Evolutionary conservation across 1,140 invertebrate species (phyloP).

Genomic region (Brachionus angularis): DNA sequence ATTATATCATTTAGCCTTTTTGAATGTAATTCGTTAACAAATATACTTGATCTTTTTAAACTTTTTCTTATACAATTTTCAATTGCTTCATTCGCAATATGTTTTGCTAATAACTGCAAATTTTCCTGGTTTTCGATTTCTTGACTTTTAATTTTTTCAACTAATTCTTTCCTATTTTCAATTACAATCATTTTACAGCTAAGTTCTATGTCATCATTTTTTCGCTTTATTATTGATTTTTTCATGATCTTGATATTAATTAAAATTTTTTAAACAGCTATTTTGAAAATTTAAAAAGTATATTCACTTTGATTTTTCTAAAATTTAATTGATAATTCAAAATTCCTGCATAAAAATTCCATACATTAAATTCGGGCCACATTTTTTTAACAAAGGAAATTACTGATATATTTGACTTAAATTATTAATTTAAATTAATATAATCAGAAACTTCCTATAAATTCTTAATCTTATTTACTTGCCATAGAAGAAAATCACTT

Average conservation of each 20-base stretch:
- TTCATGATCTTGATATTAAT: background rate
- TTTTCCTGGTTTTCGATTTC: background rate
- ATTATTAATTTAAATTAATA: too few relatives aligned
- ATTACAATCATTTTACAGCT: conserved; percentile 18
- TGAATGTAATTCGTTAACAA: too few relatives aligned
- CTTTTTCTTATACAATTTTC: background rate
- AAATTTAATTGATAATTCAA: conserved; percentile 7
- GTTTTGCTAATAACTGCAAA: background rate
- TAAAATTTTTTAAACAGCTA: background rate
- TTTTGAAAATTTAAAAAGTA: too few relatives aligned
- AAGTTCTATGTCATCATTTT: background rate
- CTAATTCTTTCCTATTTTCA: conserved; percentile 27
- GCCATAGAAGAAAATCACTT: conserved; percentile 95
- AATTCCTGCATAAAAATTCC: conserved; percentile 18
- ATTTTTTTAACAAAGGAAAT: background rate
- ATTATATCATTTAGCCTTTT: too few relatives aligned
- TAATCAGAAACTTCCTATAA: too few relatives aligned
- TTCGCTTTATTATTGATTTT: background rate
- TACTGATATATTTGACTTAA: conserved; percentile 11
- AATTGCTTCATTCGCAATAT: conserved; percentile 14
- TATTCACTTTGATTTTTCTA: conserved; percentile 1
- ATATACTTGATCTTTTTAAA: too few relatives aligned
- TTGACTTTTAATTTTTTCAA: background rate
- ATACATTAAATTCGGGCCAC: conserved; percentile 19
- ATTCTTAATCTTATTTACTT: too few relatives aligned